These are phyloP conservation scores for Hormaphis cornu DNA, from an alignment of 1,140 invertebrate species.

Conservation along the genomic window DNA sequence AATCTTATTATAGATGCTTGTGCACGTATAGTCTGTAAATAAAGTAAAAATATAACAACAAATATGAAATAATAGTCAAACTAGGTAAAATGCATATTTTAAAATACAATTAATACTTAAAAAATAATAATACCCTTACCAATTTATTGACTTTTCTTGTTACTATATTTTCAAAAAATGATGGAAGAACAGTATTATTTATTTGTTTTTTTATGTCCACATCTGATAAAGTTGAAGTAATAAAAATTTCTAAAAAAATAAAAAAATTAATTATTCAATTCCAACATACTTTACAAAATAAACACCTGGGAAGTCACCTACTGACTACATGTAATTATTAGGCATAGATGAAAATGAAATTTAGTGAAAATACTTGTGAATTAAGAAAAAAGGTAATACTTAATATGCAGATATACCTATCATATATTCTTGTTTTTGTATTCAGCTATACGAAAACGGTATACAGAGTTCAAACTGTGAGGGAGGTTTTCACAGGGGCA, in stretches of 20 bases:
- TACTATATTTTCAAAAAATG: slow-evolving; percentile 16
- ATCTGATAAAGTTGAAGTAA: slow-evolving; percentile 9
- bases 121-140: too few relatives aligned
- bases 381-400: too few relatives aligned
- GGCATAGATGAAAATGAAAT: too few relatives aligned
- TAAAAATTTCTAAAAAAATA: slow-evolving; percentile 7
- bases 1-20: slow-evolving; percentile 18
- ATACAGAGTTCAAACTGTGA: too few relatives aligned
- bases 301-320: too few relatives aligned
- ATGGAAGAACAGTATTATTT: not conserved
- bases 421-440: too few relatives aligned
- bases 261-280: not conserved
- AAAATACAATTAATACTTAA: not conserved
- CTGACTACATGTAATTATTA: too few relatives aligned
- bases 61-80: not conserved
- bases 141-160: slow-evolving; percentile 1
- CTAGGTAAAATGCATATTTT: not conserved
- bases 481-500: too few relatives aligned
- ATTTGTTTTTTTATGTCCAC: slow-evolving; percentile 23
- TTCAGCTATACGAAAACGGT: too few relatives aligned
- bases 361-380: too few relatives aligned
- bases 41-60: not conserved
- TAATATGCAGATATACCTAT: too few relatives aligned
- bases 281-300: too few relatives aligned
- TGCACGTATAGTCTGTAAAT: slow-evolving; percentile 5